Evolutionary conservation across 2,113 vertebrate species (phyloP).

Genomic region (Brienomyrus brachyistius): DNA sequence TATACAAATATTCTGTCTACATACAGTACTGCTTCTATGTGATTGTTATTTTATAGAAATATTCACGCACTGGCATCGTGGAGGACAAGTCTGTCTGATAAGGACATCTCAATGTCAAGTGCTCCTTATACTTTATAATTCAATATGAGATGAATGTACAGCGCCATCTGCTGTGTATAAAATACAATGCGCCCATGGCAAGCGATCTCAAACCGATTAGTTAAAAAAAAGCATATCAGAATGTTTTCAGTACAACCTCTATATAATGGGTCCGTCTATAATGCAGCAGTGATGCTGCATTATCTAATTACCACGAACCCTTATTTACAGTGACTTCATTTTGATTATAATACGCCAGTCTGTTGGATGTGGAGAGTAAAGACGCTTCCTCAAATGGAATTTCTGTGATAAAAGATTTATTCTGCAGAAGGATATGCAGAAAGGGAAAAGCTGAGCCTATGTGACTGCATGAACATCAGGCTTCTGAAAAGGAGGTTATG

Average conservation of each 20-base stretch:
- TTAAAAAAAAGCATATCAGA: neutral
- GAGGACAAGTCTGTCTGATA: neutral
- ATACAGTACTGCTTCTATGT: neutral
- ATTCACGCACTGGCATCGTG: neutral
- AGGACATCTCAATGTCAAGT: constrained; percentile 10
- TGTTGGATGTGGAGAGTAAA: neutral
- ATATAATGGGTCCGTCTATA: neutral
- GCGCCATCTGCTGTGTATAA: constrained; percentile 15
- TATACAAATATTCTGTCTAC: neutral
- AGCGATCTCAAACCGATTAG: neutral
- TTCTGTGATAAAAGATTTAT: neutral
- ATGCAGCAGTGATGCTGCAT: neutral
- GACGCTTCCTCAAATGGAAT: neutral
- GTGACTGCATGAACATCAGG: neutral
- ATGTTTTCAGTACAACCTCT: neutral
- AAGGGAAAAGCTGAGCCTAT: neutral
- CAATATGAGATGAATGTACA: neutral
- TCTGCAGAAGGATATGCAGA: neutral
- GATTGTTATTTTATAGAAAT: neutral
- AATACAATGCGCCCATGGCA: neutral
- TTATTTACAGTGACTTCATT: neutral
- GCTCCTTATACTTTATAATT: neutral
- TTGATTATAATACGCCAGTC: neutral
- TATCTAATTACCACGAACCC: neutral
- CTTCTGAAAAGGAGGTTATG: neutral